Conservation (phyloP, 2,888 invertebrate species). For the Polymixis flavicincta region DNA sequence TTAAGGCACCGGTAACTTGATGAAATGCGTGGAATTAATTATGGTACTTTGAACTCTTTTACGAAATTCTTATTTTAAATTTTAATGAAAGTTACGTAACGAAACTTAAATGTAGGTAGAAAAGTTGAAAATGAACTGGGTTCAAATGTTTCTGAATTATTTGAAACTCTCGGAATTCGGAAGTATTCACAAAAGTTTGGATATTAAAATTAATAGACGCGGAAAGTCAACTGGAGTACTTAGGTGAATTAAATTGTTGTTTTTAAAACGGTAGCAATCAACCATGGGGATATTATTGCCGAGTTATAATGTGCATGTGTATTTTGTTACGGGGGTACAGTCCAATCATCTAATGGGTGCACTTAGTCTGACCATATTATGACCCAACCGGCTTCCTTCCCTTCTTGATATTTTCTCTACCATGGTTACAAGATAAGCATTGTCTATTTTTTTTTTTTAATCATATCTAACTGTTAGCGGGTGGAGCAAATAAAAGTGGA, state of each 20-base stretch:
- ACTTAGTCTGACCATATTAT: not conserved
- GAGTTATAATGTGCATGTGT: not conserved
- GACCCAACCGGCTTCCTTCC: not conserved
- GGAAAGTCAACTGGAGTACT: slow-evolving; percentile 40
- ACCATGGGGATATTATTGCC: not conserved
- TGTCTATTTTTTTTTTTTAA: not conserved
- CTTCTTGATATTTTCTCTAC: too few species aligned
- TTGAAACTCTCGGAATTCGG: slow-evolving; percentile 44
- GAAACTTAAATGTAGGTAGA: slow-evolving; percentile 40
- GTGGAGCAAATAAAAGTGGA: too few species aligned
- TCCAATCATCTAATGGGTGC: slow-evolving; percentile 3
- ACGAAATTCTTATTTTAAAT: not conserved
- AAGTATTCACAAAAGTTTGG: slow-evolving; percentile 53
- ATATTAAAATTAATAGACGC: slow-evolving; percentile 58
- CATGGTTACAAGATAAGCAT: not conserved
- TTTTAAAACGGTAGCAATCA: slow-evolving; percentile 19
- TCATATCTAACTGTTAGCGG: too few species aligned
- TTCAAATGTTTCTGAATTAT: slow-evolving; percentile 56
- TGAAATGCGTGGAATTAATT: slow-evolving; percentile 21
- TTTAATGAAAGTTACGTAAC: slow-evolving; percentile 30
- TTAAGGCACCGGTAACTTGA: not conserved
- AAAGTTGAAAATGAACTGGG: slow-evolving; percentile 36
- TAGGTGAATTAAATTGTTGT: slow-evolving; percentile 23
- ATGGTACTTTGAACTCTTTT: slow-evolving; percentile 11
- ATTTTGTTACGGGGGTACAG: not conserved